Base-by-base conservation (phyloP, 1,140 invertebrate species). In the Bombus terrestris region DNA sequence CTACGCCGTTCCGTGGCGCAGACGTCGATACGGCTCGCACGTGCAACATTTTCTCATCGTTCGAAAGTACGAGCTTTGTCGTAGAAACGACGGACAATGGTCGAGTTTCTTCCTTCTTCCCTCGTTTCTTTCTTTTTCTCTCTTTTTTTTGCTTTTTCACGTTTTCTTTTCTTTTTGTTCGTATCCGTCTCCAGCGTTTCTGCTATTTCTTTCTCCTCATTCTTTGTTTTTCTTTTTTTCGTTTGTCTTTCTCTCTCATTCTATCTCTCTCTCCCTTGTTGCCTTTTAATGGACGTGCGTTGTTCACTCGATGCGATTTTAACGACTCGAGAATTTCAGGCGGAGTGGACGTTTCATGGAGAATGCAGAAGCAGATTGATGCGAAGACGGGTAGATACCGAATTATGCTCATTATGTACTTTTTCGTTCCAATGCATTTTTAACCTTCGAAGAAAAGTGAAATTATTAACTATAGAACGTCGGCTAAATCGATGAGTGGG, bases 21-120 rank as follows among this genome's bases (percentile, higher is more conserved):
- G 83, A 92, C 92, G 91, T 93, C 91, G 87, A 93, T 92, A 92
- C 82, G 87, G 74, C 76, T 92, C 86, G 86, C 92, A 92, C 92
- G 91, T 92, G 92, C 88, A 93, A 74, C 83, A 68, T 91, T 90
- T 90, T 86, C 91, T 91, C 90, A 92, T 83, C 91, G 81, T 87
- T 89, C 87, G 78, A 92, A 90, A 91, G 87, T 75, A 68, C 86
- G 85, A 86, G 77, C 85, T 83, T 90, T 80, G 71, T 85, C 83
- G 77, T 80, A 37, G 68, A 85, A 76, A 79, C 83, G 77, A 9
- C 66, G 77, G 83, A 85, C 83, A 85, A 85, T 85, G 76, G 77
- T 85, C 77, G 84, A 88, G 73, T 13, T 68, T 72, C 32, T 72
- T 74, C 73, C 71, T 85, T 57, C 43, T 41, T 15, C 15, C 57